A percentile compares a stretch with the other conserved stretches of the same genome.
phyloP scores from a whole-genome alignment of 1,140 invertebrate species.

The Lepidurus apus region DNA sequence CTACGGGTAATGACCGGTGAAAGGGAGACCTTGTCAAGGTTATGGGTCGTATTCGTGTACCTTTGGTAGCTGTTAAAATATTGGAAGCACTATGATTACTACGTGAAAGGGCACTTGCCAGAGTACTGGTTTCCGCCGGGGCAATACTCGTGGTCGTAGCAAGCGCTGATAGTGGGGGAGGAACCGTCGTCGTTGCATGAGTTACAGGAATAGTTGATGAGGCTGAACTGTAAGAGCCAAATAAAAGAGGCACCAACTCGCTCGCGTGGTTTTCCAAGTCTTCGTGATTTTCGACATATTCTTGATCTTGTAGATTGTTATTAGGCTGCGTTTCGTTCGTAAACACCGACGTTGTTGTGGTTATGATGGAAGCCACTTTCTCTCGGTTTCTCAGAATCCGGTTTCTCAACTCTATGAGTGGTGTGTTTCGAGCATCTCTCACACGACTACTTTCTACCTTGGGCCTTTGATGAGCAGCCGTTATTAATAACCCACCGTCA shows the following conservation, averaged over 20 bases:
- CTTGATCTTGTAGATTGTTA: neutral
- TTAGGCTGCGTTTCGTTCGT: neutral
- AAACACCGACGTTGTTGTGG: neutral
- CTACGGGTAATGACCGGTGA: neutral
- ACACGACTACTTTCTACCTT: slow-evolving; percentile 2
- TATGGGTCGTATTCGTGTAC: neutral
- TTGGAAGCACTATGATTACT: neutral
- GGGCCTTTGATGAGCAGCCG: neutral
- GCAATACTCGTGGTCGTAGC: neutral
- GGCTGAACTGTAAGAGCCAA: neutral
- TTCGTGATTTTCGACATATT: neutral
- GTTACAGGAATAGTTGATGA: neutral
- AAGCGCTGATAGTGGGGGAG: neutral
- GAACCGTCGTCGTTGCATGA: neutral
- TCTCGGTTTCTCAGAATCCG: slow-evolving; percentile 8
- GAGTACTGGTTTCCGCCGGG: neutral
- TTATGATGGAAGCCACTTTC: neutral
- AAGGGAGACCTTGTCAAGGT: slow-evolving; percentile 17
- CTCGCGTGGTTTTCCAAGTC: neutral
- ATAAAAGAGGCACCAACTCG: neutral
- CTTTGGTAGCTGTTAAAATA: neutral
- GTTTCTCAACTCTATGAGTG: slow-evolving; percentile 1
- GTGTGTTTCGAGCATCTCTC: neutral
- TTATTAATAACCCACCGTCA: neutral
- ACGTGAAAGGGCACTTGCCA: neutral